phyloP scores from a whole-genome alignment of 2,888 invertebrate species.

The Sphaeridia pumilis region DNA sequence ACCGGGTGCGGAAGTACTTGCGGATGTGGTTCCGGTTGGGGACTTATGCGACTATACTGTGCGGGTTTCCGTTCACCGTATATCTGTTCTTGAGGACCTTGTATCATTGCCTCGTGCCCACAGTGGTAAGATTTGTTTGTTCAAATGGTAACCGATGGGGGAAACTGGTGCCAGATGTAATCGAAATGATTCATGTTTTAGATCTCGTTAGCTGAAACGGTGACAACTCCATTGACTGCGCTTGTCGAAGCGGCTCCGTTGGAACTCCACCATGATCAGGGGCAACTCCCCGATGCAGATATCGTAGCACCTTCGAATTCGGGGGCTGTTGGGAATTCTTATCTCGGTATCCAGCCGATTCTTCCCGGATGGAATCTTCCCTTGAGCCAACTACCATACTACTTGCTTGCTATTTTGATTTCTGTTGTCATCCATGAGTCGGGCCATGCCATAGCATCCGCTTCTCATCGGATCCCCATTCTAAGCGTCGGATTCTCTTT shows the following conservation, averaged over 20 bases:
- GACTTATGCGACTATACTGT: conserved; percentile 30
- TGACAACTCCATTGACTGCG: conserved; percentile 27
- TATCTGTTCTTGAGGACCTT: conserved; percentile 34
- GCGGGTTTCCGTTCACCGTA: conserved; percentile 34
- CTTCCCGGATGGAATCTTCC: conserved; percentile 35
- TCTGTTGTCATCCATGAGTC: conserved; percentile 35
- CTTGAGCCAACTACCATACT: conserved; percentile 34
- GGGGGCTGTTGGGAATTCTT: conserved; percentile 13
- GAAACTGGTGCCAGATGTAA: no score
- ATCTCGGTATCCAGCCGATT: conserved; percentile 34
- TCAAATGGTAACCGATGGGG: no score
- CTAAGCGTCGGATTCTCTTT: conserved; percentile 33
- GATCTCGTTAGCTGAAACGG: conserved; percentile 29
- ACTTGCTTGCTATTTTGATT: conserved; percentile 33
- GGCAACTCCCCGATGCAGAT: conserved; percentile 32
- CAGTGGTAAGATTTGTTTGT: conserved; percentile 32
- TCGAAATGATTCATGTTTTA: no score
- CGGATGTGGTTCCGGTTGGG: conserved; percentile 34
- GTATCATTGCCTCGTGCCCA: conserved; percentile 27
- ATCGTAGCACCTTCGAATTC: conserved; percentile 20
- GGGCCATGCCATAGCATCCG: conserved; percentile 34
- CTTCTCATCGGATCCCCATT: conserved; percentile 34
- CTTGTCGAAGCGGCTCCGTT: conserved; percentile 20
- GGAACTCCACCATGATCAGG: conserved; percentile 32
- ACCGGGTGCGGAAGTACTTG: conserved; percentile 28